A percentile compares a stretch with the other conserved stretches of the same genome.
These are phyloP conservation scores for Endomychus coccineus DNA, from an alignment of 2,888 invertebrate genomes.

Conservation along the genomic window DNA sequence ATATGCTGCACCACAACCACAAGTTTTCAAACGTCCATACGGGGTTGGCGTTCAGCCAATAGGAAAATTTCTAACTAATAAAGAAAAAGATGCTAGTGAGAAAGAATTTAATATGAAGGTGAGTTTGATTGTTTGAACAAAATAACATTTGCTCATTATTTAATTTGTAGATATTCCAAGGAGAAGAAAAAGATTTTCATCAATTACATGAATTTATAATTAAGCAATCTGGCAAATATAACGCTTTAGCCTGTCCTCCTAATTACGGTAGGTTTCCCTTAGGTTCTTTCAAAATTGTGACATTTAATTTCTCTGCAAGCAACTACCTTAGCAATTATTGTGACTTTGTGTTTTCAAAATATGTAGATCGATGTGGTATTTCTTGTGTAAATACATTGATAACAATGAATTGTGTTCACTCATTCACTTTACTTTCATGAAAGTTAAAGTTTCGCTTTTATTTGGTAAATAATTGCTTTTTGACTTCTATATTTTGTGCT, in stretches of 20 bases:
- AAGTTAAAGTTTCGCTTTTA: too few species aligned
- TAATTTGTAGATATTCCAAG: conserved; percentile 61
- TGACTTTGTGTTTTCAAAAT: not conserved
- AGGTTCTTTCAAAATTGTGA: too few species aligned
- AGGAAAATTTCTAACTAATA: conserved; percentile 55
- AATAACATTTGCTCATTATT: too few species aligned
- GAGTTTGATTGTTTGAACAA: conserved; percentile 11
- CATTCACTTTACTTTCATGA: too few species aligned
- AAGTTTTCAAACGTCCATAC: conserved; percentile 66
- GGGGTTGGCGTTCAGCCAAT: conserved; percentile 79
- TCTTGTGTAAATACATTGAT: too few species aligned
- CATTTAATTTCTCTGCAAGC: too few species aligned
- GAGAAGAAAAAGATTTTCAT: conserved; percentile 85
- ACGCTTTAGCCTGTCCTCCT: conserved; percentile 71
- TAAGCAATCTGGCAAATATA: conserved; percentile 76
- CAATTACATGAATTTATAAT: conserved; percentile 85
- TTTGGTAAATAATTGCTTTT: too few species aligned
- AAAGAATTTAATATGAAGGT: conserved; percentile 74
- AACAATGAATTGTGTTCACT: too few species aligned
- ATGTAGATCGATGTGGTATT: too few species aligned
- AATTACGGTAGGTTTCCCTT: conserved; percentile 64
- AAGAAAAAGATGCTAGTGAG: conserved; percentile 56
- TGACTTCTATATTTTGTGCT: too few species aligned
- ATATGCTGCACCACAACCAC: conserved; percentile 34
- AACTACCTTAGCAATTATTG: too few species aligned